These are phyloP conservation scores for Aphaenogaster rudis DNA, from an alignment of 1,140 invertebrate genomes.

Conservation along the genomic window DNA sequence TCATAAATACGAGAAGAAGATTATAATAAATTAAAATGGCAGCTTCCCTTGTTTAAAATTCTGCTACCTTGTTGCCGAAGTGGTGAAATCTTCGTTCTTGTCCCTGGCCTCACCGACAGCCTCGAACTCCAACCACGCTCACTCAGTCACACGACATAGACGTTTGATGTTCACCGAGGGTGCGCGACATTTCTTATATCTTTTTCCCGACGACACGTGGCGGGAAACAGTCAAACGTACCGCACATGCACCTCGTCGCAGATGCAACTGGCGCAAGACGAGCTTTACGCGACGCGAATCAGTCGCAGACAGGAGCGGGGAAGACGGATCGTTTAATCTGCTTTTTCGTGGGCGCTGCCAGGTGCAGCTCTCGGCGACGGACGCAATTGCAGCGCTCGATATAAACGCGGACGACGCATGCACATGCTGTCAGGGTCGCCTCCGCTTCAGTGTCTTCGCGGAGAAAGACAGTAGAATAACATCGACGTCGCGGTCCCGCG, in stretches of 20 bases:
- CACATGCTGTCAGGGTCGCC: slow-evolving; percentile 54
- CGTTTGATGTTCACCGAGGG: slow-evolving; percentile 1
- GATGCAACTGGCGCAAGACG: slow-evolving; percentile 32
- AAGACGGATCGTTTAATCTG: slow-evolving; percentile 48
- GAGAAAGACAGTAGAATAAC: slow-evolving; percentile 23
- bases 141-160: slow-evolving; percentile 8
- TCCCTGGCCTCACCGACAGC: not conserved
- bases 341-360: slow-evolving; percentile 61
- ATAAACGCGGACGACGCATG: slow-evolving; percentile 67
- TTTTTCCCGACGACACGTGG: slow-evolving; percentile 32
- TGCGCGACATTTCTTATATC: slow-evolving; percentile 55
- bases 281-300: slow-evolving; percentile 33
- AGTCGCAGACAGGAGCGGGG: not conserved
- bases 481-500: not conserved
- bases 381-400: slow-evolving; percentile 58
- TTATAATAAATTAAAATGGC: not conserved
- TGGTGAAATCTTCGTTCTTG: not conserved
- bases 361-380: slow-evolving; percentile 34
- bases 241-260: slow-evolving; percentile 28
- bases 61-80: slow-evolving; percentile 25
- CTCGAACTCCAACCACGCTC: not conserved
- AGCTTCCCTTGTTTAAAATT: not conserved
- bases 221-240: slow-evolving; percentile 9
- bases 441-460: slow-evolving; percentile 15
- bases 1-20: not conserved